These are phyloP conservation scores for Cnemophilus loriae DNA, from an alignment of 2,113 vertebrate species.

Conservation along the genomic window DNA sequence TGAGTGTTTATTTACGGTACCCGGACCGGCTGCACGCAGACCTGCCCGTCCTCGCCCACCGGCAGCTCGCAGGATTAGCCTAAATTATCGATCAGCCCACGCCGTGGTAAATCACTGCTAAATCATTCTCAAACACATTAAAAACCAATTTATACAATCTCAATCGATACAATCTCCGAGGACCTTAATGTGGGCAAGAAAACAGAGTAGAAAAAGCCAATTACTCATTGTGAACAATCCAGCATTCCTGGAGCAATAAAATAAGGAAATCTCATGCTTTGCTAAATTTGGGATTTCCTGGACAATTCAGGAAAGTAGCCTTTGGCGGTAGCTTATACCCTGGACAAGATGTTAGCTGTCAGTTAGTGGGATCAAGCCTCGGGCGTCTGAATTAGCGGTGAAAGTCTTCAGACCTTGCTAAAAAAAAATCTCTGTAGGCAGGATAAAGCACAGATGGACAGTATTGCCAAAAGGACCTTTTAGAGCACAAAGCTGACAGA, in stretches of 20 bases:
- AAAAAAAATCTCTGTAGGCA: background rate
- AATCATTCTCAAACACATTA: background rate
- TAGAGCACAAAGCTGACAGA: background rate
- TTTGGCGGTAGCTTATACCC: constrained; percentile 30
- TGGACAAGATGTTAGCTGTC: constrained; percentile 69
- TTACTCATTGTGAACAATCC: background rate
- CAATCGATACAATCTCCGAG: background rate
- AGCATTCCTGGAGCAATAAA: background rate
- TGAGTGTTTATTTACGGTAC: background rate
- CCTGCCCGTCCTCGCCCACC: rapidly evolving
- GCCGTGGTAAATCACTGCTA: background rate
- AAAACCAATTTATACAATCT: background rate
- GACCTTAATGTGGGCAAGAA: background rate
- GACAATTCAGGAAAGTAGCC: constrained; percentile 31
- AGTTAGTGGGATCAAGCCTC: constrained; percentile 62
- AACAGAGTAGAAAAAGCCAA: background rate
- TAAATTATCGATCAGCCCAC: background rate
- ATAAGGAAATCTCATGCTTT: background rate
- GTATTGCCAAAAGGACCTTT: constrained; percentile 3
- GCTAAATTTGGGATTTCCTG: constrained; percentile 55
- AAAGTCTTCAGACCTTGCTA: background rate
- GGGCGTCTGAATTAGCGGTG: constrained; percentile 61
- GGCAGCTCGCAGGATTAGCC: background rate
- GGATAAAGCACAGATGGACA: constrained; percentile 2
- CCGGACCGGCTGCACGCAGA: background rate